Conservation (phyloP, 2,797 vertebrate species). For the Nannoperca obscura region DNA sequence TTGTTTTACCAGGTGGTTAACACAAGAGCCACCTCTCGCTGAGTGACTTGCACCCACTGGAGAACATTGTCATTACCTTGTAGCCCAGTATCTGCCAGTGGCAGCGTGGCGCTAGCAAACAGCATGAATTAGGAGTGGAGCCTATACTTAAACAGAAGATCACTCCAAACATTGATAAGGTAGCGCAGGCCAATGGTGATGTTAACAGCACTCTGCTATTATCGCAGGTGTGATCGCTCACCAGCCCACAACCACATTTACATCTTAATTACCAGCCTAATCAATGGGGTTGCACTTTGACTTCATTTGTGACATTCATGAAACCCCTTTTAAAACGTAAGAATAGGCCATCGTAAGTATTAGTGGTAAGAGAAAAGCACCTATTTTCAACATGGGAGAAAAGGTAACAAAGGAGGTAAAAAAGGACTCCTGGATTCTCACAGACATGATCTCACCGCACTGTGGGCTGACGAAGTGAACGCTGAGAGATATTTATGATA, state of each 20-base stretch:
- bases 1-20: conserved; percentile 77
- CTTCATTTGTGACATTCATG: conserved; percentile 81
- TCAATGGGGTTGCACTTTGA: conserved; percentile 83
- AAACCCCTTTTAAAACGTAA: conserved; percentile 77
- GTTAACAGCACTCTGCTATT: conserved; percentile 80
- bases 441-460: conserved; percentile 24
- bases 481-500: conserved; percentile 74
- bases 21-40: conserved; percentile 49
- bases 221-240: conserved; percentile 84
- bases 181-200: conserved; percentile 76
- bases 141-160: conserved; percentile 80
- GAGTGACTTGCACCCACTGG: conserved; percentile 62
- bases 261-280: conserved; percentile 87
- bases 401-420: conserved; percentile 62
- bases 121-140: conserved; percentile 66
- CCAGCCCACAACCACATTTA: conserved; percentile 82
- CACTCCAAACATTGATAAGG: conserved; percentile 80
- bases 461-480: conserved; percentile 51
- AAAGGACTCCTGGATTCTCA: conserved; percentile 21
- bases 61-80: conserved; percentile 66
- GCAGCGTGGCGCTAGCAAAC: conserved; percentile 62
- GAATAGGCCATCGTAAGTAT: conserved; percentile 76
- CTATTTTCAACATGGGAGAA: conserved; percentile 54
- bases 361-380: conserved; percentile 63
- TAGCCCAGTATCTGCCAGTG: conserved; percentile 54